Evolutionary conservation across 2,888 invertebrate species (phyloP).

Genomic region (Scaptomyza cyrtandrae): DNA sequence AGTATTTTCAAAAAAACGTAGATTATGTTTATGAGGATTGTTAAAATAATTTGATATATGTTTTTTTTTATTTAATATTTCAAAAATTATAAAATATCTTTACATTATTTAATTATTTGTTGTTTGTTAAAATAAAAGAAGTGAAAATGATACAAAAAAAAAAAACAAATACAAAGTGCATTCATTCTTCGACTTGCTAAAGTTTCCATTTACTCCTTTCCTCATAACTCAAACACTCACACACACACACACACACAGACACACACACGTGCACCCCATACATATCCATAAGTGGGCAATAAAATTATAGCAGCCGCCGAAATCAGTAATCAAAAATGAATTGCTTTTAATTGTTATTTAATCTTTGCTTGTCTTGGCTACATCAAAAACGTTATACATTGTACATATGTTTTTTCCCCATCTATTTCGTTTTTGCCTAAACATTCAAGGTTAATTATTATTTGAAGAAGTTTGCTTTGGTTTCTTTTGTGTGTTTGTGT

Average conservation of each 20-base stretch:
- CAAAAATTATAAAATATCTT: no score
- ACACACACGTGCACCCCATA: conserved; percentile 14
- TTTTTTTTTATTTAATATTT: no score
- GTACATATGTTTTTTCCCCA: not conserved
- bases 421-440: conserved; percentile 28
- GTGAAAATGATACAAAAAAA: no score
- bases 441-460: conserved; percentile 73
- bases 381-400: conserved; percentile 38
- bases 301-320: conserved; percentile 66
- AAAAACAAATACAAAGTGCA: no score
- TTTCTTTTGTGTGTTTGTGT: not conserved
- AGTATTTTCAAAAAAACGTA: not conserved
- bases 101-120: no score
- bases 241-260: conserved; percentile 23
- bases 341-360: conserved; percentile 79
- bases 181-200: conserved; percentile 13
- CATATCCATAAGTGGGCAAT: conserved; percentile 60
- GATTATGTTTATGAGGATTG: no score
- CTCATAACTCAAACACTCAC: conserved; percentile 21
- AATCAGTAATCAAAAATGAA: conserved; percentile 72
- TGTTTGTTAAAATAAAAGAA: no score
- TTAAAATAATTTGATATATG: no score
- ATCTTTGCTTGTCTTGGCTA: conserved; percentile 52
- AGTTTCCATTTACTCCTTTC: not conserved
- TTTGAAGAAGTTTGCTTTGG: conserved; percentile 43